Evolutionary conservation across 2,113 vertebrate species (phyloP).

Genomic region (Scomber japonicus): DNA sequence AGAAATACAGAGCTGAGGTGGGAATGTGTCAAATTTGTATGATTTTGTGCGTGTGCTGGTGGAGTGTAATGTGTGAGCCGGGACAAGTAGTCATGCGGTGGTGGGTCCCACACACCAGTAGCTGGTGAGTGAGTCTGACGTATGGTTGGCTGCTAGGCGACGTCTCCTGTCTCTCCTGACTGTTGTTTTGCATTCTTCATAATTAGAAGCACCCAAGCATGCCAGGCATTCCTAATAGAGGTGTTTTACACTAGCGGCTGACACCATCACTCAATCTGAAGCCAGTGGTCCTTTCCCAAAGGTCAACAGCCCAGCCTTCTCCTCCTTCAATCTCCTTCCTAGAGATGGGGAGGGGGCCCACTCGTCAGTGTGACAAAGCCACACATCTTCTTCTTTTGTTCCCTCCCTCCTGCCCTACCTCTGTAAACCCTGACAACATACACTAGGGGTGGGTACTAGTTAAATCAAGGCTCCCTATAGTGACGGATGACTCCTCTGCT

Average conservation of each 20-base stretch:
- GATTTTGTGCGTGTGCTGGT: not conserved
- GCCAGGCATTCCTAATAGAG: conserved; percentile 79
- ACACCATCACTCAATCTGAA: conserved; percentile 80
- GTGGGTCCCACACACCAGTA: conserved; percentile 51
- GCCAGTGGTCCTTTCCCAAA: conserved; percentile 77
- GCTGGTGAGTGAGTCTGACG: conserved; percentile 34
- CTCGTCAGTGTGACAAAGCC: conserved; percentile 62
- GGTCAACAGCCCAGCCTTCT: conserved; percentile 70
- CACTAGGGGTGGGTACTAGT: conserved; percentile 34
- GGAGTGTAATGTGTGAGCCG: conserved; percentile 16
- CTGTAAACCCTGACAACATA: conserved; percentile 51
- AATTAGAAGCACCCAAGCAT: conserved; percentile 80
- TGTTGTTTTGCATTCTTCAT: conserved; percentile 84
- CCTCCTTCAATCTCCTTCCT: conserved; percentile 50
- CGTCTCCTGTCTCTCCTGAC: conserved; percentile 65
- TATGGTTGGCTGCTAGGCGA: conserved; percentile 49
- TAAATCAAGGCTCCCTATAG: conserved; percentile 42
- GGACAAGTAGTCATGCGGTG: conserved; percentile 50
- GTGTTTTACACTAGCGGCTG: conserved; percentile 80
- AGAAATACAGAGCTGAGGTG: not conserved
- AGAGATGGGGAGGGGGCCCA: conserved; percentile 43
- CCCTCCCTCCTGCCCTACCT: conserved; percentile 59
- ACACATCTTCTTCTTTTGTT: conserved; percentile 67
- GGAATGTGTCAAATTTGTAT: conserved; percentile 30
- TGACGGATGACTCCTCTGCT: conserved; percentile 76